phyloP scores from a whole-genome alignment of 2,888 invertebrate genomes.

The Pyralis farinalis region DNA sequence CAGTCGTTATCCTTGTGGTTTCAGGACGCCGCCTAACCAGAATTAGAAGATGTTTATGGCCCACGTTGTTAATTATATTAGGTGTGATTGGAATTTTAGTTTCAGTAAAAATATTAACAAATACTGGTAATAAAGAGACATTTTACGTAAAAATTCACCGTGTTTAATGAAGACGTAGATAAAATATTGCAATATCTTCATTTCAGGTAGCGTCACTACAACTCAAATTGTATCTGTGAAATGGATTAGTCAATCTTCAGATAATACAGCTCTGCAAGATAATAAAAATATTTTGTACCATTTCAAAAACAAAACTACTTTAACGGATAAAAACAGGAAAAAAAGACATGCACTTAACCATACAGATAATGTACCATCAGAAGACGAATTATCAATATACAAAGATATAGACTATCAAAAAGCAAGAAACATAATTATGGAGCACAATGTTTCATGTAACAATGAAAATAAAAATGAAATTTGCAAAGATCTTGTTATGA shows the following conservation, averaged over 20 bases:
- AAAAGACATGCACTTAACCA: conserved; percentile 28
- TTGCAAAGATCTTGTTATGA: conserved; percentile 52
- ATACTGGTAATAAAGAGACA: conserved; percentile 45
- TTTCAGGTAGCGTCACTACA: conserved; percentile 37
- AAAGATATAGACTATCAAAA: conserved; percentile 40
- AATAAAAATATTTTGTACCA: conserved; percentile 42
- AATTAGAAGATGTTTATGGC: conserved; percentile 29
- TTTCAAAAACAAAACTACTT: conserved; percentile 39
- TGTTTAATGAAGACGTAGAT: background rate
- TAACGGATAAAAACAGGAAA: conserved; percentile 28
- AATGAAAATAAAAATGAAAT: conserved; percentile 41
- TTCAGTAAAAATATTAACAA: conserved; percentile 20
- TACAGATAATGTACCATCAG: conserved; percentile 13
- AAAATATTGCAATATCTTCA: no score
- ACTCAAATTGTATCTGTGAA: conserved; percentile 55
- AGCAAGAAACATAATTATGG: conserved; percentile 51
- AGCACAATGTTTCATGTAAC: conserved; percentile 51
- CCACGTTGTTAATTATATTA: conserved; percentile 36
- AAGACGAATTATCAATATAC: conserved; percentile 27
- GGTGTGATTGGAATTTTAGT: conserved; percentile 19
- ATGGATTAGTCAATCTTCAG: conserved; percentile 37
- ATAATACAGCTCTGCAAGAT: conserved; percentile 38
- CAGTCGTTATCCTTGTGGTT: no score
- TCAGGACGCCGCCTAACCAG: conserved; percentile 26
- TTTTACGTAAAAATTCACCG: background rate